Conservation (phyloP, 2,888 invertebrate species). For the Calameuta pallipes region DNA sequence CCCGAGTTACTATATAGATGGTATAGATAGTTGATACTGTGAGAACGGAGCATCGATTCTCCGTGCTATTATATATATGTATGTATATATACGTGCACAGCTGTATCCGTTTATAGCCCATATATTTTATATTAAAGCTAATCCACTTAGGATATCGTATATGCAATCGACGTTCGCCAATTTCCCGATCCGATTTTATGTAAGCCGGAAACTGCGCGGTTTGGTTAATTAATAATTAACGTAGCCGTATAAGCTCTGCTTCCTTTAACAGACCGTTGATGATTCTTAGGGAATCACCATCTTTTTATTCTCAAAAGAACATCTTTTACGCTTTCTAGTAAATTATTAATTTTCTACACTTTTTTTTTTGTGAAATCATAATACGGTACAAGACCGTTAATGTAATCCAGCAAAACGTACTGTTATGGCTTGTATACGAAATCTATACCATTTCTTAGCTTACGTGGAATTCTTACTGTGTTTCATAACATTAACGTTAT, state of each 20-base stretch:
- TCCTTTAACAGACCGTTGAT: background rate
- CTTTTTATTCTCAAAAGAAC: background rate
- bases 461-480: background rate
- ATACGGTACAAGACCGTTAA: background rate
- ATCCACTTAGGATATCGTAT: constrained; percentile 23
- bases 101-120: background rate
- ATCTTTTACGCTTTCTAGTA: background rate
- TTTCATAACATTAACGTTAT: background rate
- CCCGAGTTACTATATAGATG: background rate
- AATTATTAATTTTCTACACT: background rate
- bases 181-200: background rate
- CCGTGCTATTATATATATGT: background rate
- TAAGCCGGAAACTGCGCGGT: background rate
- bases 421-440: no score
- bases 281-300: background rate
- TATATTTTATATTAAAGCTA: constrained; percentile 22
- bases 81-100: background rate
- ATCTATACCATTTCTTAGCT: no score
- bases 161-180: constrained; percentile 1
- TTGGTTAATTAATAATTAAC: constrained; percentile 15
- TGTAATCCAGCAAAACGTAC: no score
- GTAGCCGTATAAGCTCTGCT: background rate
- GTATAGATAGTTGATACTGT: background rate
- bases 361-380: background rate
- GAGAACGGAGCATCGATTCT: background rate